phyloP scores from a whole-genome alignment of 2,797 vertebrate species.

The Hydrophis major region DNA sequence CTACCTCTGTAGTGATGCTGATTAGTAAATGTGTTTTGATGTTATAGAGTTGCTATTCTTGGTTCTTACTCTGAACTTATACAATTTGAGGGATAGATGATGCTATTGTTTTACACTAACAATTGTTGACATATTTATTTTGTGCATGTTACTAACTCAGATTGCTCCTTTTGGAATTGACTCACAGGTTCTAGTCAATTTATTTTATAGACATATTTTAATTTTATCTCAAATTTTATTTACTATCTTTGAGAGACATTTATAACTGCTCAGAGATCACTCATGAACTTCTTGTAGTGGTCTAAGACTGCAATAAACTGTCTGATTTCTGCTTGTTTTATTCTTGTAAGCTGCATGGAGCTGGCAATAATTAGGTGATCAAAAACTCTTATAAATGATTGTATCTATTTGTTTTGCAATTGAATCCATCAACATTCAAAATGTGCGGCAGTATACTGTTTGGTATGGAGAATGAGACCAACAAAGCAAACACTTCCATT shows the following conservation, averaged over 20 bases:
- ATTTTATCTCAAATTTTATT: not conserved
- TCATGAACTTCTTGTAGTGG: not conserved
- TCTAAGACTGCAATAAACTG: not conserved
- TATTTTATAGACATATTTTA: not conserved
- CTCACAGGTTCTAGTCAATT: not conserved
- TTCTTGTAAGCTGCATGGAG: not conserved
- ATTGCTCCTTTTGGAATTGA: not conserved
- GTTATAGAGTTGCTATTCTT: not conserved
- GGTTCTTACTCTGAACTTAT: not conserved
- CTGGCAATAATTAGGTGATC: not conserved
- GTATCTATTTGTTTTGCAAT: not conserved
- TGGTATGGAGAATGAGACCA: not conserved
- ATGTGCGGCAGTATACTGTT: not conserved
- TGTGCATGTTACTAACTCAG: not conserved
- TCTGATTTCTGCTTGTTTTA: not conserved
- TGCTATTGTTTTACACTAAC: not conserved
- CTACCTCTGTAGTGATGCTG: not conserved
- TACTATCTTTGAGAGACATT: not conserved
- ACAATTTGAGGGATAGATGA: not conserved
- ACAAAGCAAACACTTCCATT: not conserved
- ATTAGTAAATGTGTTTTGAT: not conserved
- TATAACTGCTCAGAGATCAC: not conserved
- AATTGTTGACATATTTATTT: not conserved
- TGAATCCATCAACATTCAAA: not conserved
- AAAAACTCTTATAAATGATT: not conserved